Percentiles rank a stretch among this genome's conserved stretches.
Conservation (phyloP, 2,888 invertebrate genomes). For the Mesorhabditis belari region DNA sequence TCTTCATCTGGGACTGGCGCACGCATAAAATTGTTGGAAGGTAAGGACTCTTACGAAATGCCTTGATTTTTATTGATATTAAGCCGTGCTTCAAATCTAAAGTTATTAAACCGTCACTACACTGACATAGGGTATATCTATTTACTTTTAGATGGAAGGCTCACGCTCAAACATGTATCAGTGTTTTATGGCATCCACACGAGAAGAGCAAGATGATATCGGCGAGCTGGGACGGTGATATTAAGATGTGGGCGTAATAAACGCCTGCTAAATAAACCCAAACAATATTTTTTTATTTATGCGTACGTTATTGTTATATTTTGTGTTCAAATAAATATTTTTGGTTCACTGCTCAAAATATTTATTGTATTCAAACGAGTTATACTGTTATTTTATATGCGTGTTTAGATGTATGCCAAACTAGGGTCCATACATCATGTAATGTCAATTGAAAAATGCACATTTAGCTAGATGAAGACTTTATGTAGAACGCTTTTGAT, state of each 20-base stretch:
- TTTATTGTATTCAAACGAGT: background rate
- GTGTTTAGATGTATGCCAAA: slow-evolving; percentile 7
- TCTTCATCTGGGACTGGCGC: slow-evolving; percentile 99
- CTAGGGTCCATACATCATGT: slow-evolving; percentile 14
- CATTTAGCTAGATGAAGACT: slow-evolving; percentile 1
- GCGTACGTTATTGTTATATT: background rate
- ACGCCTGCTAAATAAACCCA: background rate
- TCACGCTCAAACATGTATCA: slow-evolving; percentile 93
- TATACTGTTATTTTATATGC: background rate
- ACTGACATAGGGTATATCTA: background rate
- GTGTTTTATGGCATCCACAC: slow-evolving; percentile 93
- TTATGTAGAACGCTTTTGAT: background rate
- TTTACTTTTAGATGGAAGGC: slow-evolving; percentile 76
- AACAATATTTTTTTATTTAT: background rate
- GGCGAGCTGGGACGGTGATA: slow-evolving; percentile 95
- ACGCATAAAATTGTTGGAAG: slow-evolving; percentile 91
- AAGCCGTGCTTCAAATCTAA: background rate
- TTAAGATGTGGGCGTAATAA: slow-evolving; percentile 80
- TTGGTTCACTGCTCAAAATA: background rate
- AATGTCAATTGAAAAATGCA: slow-evolving; percentile 11
- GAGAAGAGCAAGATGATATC: slow-evolving; percentile 94
- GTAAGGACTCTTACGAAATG: slow-evolving; percentile 6
- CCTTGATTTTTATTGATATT: background rate
- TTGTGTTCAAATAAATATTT: background rate
- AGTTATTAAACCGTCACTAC: background rate